Evolutionary conservation across 35 echinoderm and acorn worm genomes (phyloP).

Genomic region (Amphiura filiformis): DNA sequence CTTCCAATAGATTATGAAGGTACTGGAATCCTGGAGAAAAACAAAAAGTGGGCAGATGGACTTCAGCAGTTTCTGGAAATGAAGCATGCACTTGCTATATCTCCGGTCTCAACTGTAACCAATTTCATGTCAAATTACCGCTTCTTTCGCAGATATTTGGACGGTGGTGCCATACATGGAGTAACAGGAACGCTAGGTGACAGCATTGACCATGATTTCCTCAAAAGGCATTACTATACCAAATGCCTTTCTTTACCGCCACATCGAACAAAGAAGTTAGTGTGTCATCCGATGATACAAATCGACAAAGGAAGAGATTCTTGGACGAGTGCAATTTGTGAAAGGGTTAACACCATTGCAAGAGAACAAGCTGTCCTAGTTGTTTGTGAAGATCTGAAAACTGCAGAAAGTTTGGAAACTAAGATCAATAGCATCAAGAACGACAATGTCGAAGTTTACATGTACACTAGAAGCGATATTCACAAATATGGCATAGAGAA

Average conservation of each 20-base stretch:
- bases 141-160: background rate
- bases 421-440: background rate
- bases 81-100: background rate
- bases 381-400: background rate
- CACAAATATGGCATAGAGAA: background rate
- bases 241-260: background rate
- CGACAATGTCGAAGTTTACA: background rate
- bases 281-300: background rate
- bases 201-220: background rate
- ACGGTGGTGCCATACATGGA: background rate
- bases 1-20: background rate
- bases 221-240: background rate
- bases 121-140: background rate
- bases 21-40: background rate
- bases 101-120: background rate
- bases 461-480: background rate
- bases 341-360: background rate
- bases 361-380: background rate
- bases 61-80: background rate
- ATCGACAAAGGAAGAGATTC: background rate
- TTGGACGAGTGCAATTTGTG: background rate
- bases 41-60: background rate
- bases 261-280: background rate
- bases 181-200: background rate
- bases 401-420: background rate